Percentiles rank a stretch among this genome's conserved stretches.
phyloP scores from a whole-genome alignment of 2,888 invertebrate genomes.

The Andrena trimmerana region DNA sequence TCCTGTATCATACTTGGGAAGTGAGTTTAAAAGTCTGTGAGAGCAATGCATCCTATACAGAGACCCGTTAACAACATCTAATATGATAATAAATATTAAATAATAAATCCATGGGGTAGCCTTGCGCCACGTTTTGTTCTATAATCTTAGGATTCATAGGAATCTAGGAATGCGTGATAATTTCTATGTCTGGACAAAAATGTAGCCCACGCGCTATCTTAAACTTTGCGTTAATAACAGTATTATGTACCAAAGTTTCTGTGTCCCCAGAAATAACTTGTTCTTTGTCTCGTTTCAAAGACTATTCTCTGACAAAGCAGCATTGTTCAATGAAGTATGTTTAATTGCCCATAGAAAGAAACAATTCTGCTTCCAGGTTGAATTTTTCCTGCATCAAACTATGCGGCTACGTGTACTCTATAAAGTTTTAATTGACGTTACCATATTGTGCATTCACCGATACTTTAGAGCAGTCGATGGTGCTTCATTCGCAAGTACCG shows the following conservation, averaged over 20 bases:
- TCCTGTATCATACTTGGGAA: not conserved
- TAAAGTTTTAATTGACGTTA: not conserved
- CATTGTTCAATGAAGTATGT: not conserved
- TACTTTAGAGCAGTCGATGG: too few relatives aligned
- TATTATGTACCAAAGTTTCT: not conserved
- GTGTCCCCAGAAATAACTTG: not conserved
- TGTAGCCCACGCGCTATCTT: not conserved
- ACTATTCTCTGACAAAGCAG: conserved; percentile 22
- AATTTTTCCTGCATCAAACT: not conserved
- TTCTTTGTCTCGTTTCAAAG: not conserved
- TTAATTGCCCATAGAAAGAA: not conserved
- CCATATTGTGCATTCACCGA: not conserved
- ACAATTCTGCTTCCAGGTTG: not conserved
- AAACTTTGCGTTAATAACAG: not conserved
- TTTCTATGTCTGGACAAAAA: not conserved
- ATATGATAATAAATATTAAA: not conserved
- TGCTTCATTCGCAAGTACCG: too few relatives aligned
- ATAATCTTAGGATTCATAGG: not conserved
- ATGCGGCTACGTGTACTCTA: not conserved
- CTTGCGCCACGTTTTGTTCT: not conserved
- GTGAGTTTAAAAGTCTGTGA: not conserved
- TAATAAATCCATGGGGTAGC: not conserved
- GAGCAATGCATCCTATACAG: not conserved
- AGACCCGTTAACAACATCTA: not conserved
- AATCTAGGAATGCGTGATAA: not conserved